A percentile compares a stretch with the other conserved stretches of the same genome.
phyloP scores from a whole-genome alignment of 2,888 invertebrate genomes.

The Eupelmus urozonus region DNA sequence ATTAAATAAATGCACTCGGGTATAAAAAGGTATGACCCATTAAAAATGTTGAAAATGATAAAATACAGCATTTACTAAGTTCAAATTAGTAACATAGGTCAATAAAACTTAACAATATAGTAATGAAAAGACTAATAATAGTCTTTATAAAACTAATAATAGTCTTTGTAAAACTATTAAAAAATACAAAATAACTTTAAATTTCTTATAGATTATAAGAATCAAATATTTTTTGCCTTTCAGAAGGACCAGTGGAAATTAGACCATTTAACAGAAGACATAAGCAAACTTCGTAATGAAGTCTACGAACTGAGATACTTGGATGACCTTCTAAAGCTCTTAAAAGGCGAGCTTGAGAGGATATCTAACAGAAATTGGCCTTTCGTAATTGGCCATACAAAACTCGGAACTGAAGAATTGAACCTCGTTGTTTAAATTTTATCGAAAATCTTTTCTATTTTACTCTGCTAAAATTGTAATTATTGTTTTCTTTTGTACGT shows the following conservation, averaged over 20 bases:
- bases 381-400: slow-evolving; percentile 68
- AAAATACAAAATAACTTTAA: slow-evolving; percentile 34
- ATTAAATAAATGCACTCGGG: slow-evolving; percentile 49
- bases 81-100: slow-evolving; percentile 42
- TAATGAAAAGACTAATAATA: slow-evolving; percentile 22
- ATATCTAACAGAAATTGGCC: slow-evolving; percentile 74
- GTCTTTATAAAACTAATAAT: background rate
- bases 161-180: background rate
- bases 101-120: slow-evolving; percentile 51
- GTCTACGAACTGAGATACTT: slow-evolving; percentile 71
- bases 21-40: slow-evolving; percentile 37
- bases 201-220: slow-evolving; percentile 24
- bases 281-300: slow-evolving; percentile 68
- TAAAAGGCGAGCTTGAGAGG: slow-evolving; percentile 71
- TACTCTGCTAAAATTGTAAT: slow-evolving; percentile 21
- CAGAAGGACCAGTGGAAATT: slow-evolving; percentile 71
- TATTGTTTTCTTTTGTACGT: slow-evolving; percentile 47
- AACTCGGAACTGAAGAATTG: slow-evolving; percentile 67
- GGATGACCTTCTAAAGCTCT: slow-evolving; percentile 72
- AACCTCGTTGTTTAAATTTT: slow-evolving; percentile 69
- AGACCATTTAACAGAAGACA: slow-evolving; percentile 65
- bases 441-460: slow-evolving; percentile 18
- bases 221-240: slow-evolving; percentile 22
- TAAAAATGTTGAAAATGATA: slow-evolving; percentile 32
- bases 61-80: slow-evolving; percentile 44